Conservation (phyloP, 2,888 invertebrate genomes). For the Lasioglossum marginatum region DNA sequence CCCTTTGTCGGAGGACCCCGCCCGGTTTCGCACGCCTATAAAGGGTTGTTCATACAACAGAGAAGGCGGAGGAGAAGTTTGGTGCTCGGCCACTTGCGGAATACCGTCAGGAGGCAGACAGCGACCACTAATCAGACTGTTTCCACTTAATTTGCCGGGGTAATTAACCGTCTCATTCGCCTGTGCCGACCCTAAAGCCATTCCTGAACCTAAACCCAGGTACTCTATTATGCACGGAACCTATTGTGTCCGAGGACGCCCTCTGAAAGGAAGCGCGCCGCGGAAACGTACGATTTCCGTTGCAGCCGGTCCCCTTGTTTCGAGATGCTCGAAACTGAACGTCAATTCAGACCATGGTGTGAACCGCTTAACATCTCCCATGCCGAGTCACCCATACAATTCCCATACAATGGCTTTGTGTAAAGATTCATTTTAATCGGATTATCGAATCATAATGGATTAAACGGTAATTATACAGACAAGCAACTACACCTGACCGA, state of each 20-base stretch:
- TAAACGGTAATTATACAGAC: too few species aligned
- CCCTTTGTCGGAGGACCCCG: not conserved
- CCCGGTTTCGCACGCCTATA: slow-evolving; percentile 53
- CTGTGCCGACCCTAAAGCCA: slow-evolving; percentile 75
- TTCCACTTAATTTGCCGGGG: slow-evolving; percentile 83
- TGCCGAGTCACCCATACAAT: not conserved
- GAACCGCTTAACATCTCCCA: not conserved
- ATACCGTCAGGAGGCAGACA: slow-evolving; percentile 76
- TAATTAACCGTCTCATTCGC: slow-evolving; percentile 82
- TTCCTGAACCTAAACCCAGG: slow-evolving; percentile 76
- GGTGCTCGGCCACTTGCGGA: slow-evolving; percentile 66
- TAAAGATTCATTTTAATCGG: not conserved
- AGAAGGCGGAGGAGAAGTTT: slow-evolving; percentile 5
- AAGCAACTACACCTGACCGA: too few species aligned
- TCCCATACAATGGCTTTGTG: not conserved
- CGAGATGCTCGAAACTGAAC: slow-evolving; percentile 31
- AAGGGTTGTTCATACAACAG: slow-evolving; percentile 60
- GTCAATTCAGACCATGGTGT: not conserved
- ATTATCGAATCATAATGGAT: not conserved
- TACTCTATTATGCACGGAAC: slow-evolving; percentile 79
- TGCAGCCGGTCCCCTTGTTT: slow-evolving; percentile 25
- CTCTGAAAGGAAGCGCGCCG: slow-evolving; percentile 37
- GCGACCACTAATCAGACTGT: slow-evolving; percentile 81
- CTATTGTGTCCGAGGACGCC: slow-evolving; percentile 76
- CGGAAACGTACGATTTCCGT: slow-evolving; percentile 43